Conservation (phyloP, 1,140 invertebrate genomes). For the Leguminivora glycinivorella region DNA sequence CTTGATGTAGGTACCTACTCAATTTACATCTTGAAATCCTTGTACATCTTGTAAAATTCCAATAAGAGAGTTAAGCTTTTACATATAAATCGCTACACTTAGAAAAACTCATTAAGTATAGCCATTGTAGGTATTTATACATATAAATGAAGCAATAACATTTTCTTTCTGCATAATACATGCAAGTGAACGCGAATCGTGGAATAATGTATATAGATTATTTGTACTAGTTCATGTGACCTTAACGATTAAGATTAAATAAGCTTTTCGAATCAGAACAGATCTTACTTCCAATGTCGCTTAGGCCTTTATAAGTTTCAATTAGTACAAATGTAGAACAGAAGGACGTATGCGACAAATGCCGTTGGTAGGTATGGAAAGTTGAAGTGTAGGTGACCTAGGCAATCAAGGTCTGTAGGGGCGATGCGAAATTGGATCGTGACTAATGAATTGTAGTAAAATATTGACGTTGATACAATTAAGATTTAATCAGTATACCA, state of each 20-base stretch:
- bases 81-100: not conserved
- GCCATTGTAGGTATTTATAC: too few species aligned
- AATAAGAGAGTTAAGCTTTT: not conserved
- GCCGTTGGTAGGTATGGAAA: not conserved
- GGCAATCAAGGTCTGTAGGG: conserved; percentile 6
- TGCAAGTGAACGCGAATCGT: conserved; percentile 3
- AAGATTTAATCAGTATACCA: not conserved
- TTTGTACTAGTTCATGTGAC: conserved; percentile 15
- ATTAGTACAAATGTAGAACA: not conserved
- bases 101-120: not conserved
- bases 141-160: not conserved
- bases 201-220: conserved; percentile 11
- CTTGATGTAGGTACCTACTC: too few species aligned
- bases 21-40: not conserved
- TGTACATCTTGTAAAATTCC: not conserved
- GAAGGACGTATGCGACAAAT: not conserved
- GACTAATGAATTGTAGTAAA: conserved; percentile 11
- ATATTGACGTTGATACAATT: not conserved
- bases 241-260: conserved; percentile 15
- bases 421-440: conserved; percentile 19
- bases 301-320: not conserved
- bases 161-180: conserved; percentile 14
- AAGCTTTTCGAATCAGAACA: not conserved
- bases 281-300: not conserved
- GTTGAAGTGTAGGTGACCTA: conserved; percentile 17